Conservation (phyloP, 64 coral and sea anemone genomes). For the Porites australiensis region DNA sequence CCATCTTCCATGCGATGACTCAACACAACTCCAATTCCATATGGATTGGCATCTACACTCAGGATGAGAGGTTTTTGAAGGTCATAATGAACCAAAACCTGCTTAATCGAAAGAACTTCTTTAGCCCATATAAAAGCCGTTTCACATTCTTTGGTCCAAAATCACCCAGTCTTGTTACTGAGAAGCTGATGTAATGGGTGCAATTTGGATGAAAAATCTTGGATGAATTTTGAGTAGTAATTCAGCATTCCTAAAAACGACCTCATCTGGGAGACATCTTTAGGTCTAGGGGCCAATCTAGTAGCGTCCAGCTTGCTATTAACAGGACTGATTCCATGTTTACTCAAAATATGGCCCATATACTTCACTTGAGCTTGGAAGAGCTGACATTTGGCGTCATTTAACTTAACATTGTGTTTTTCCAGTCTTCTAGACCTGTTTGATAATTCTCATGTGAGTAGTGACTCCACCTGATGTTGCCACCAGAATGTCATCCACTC, state of each 20-base stretch:
- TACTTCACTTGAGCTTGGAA: conserved; percentile 40
- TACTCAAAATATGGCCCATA: conserved; percentile 62
- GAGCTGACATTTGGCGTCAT: conserved; percentile 23
- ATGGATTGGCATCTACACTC: conserved; percentile 38
- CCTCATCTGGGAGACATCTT: conserved; percentile 41
- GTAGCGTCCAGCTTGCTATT: conserved; percentile 47
- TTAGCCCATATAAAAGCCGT: conserved; percentile 23
- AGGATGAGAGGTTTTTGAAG: background rate
- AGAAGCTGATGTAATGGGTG: conserved; percentile 40
- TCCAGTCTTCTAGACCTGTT: conserved; percentile 24
- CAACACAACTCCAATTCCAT: conserved; percentile 52
- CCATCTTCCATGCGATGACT: conserved; percentile 35
- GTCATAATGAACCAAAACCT: conserved; percentile 23
- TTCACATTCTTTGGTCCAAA: background rate
- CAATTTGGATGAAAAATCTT: background rate
- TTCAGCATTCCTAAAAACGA: conserved; percentile 30
- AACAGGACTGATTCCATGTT: conserved; percentile 46
- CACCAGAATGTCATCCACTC: conserved; percentile 55
- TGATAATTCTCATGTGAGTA: conserved; percentile 32
- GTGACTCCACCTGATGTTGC: conserved; percentile 53
- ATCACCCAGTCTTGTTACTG: background rate
- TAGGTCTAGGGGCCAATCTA: conserved; percentile 20
- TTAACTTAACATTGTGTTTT: conserved; percentile 40
- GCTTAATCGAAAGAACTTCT: conserved; percentile 33
- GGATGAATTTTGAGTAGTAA: background rate